Base-by-base conservation (phyloP, 2,113 vertebrate species). In the Nesoenas mayeri region DNA sequence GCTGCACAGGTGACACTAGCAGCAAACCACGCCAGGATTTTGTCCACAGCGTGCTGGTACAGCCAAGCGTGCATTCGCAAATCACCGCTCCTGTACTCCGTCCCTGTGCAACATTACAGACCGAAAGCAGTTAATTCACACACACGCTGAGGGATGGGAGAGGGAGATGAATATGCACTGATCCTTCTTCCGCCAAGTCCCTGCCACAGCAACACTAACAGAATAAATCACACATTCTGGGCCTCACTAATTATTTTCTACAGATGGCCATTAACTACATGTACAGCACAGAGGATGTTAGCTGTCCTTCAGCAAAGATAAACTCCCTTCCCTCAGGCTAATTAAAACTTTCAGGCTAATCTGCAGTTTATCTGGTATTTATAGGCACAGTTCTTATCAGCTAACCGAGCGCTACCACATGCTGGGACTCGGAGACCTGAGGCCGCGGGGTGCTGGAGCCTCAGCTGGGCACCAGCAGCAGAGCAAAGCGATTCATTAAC, bases 311-410 rank as follows among this genome's bases (percentile, higher is more conserved):
- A 69, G 91, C 84, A 54, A 25, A 7, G 91, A 93, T 42, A 92
- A 92, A 94, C 93, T 81, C 80, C 11, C 78, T 85, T 74, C 93
- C 96, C 67, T 22, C 10, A 15, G 54, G 91, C 89, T 96, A 95
- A 97, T 95, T 93, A 90, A 91, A 96, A 96, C 93, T 94, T 94
- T 11, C 64, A 64, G 91, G 90, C 62, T 92, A 95, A 97, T 95
- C 91, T 57, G 67, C 77, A 79, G 86, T 88, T 95, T 88, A 90
- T 67, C 95, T 9, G 91, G 40, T 96, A 96, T 91, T 92, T 95
- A 96, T 81, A 92, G 95, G 19, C 58, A 73, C 21, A 60, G 79
- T 85, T 86, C 95, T 94, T 69, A 95, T 7, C 80, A 83, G 71
- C 91, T 80, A 94, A 71, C n/a, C 0, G 87, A 92, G 91, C 82